Evolutionary conservation across 1,140 invertebrate species (phyloP), one percentile per base, ranked within the genome.

Genomic region (Coenobita brevimanus): DNA sequence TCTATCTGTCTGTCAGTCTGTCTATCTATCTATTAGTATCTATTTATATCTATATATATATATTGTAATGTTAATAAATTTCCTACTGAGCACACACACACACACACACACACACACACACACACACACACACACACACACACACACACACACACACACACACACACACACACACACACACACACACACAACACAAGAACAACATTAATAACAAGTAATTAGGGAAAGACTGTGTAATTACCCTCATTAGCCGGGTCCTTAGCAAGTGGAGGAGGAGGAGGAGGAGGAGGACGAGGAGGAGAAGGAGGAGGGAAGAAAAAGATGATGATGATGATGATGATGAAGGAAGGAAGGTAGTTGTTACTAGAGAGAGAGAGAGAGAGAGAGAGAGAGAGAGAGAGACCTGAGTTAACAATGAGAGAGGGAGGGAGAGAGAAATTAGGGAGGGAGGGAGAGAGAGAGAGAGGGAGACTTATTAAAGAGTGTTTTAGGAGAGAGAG

Each of bases 101-200:
- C 75, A 54, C 38, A 54, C 15, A 76, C 73, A 46, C 73, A 46
- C 6, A 76, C 73, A 36, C 73, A 36, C 38, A 76, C 73, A 46
- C 38, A 46, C 38, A 76, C 73, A 46, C 73, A 2, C 73, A 46
- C 73, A 36, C 38, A 46, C 73, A 76, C 73, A 76, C 73, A 46
- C 38, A 46, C 73, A 46, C 73, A 36, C 46, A 46, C 73, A 36
- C 73, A 46, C 73, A 46, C 73, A 76, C 73, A 46, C 46, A 76
- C 73, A 46, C 73, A 46, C 73, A n/a, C 54, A 50, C 78, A 41
- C 57, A 57, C 57, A 80, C 50, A 62, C 78, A 62, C 78, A 62
- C 43, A n/a, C n/a, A n/a, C n/a, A n/a, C n/a, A n/a, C n/a, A n/a
- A n/a, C n/a, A n/a, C n/a, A n/a, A n/a, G n/a, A 8, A 54, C 43